These are phyloP conservation scores for Drosophila aldrichi DNA, from an alignment of 2,888 invertebrate species.

Conservation along the genomic window DNA sequence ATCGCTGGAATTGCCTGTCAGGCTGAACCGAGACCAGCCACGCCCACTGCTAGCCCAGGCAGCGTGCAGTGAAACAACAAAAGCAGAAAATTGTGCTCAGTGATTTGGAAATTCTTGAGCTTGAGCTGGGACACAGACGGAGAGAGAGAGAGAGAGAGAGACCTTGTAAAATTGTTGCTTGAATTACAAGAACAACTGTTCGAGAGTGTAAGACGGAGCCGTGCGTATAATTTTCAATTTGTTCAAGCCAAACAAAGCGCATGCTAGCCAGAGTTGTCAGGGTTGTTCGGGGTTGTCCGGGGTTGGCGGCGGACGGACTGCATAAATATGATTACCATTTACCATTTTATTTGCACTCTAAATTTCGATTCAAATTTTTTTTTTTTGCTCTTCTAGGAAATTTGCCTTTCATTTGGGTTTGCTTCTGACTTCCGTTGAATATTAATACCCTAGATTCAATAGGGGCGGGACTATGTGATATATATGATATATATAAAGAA, in stretches of 20 bases:
- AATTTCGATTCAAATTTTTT: constrained; percentile 39
- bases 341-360: constrained; percentile 58
- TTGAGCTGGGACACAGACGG: constrained; percentile 10
- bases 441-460: constrained; percentile 18
- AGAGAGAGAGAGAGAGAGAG: background rate
- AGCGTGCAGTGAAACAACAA: constrained; percentile 58
- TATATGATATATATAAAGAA: no score
- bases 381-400: constrained; percentile 37
- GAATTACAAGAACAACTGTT: constrained; percentile 61
- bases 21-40: background rate
- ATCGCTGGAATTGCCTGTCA: constrained; percentile 47
- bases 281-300: background rate
- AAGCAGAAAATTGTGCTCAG: constrained; percentile 80
- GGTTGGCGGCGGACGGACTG: constrained; percentile 33
- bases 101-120: constrained; percentile 74
- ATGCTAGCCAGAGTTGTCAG: constrained; percentile 27
- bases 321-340: constrained; percentile 77
- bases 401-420: constrained; percentile 58
- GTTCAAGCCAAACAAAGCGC: constrained; percentile 75
- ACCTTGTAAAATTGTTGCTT: constrained; percentile 57
- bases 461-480: background rate
- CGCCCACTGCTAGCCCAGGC: constrained; percentile 15
- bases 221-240: constrained; percentile 81
- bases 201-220: constrained; percentile 29
- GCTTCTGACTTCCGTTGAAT: constrained; percentile 33